phyloP scores from a whole-genome alignment of 2,797 vertebrate genomes.

The Gallinago nigripennis region DNA sequence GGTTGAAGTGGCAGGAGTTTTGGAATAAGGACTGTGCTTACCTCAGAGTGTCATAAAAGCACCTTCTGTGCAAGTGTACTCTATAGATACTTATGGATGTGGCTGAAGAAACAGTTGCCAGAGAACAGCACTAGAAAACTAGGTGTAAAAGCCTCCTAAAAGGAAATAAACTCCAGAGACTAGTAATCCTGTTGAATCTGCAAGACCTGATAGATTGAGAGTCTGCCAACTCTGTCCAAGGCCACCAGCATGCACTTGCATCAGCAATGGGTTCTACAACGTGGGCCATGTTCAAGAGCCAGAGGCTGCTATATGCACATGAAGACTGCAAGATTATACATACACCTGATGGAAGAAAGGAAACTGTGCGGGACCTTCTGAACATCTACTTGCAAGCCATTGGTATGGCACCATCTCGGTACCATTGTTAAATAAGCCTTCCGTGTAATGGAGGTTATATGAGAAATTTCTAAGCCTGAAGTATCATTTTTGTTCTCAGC shows the following conservation, averaged over 20 bases:
- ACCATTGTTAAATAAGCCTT: not conserved
- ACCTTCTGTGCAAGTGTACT: not conserved
- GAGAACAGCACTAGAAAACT: not conserved
- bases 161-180: not conserved
- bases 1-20: not conserved
- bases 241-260: not conserved
- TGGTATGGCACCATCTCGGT: not conserved
- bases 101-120: not conserved
- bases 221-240: not conserved
- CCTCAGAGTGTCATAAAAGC: not conserved
- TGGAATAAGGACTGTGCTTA: not conserved
- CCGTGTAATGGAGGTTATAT: fast-evolving
- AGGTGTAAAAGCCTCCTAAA: not conserved
- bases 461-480: not conserved
- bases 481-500: not conserved
- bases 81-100: not conserved
- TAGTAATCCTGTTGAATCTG: not conserved
- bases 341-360: not conserved
- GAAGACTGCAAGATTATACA: not conserved
- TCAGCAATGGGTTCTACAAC: not conserved
- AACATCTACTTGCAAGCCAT: not conserved
- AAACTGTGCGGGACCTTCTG: not conserved
- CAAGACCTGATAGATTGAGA: not conserved
- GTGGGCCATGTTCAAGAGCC: not conserved
- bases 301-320: not conserved